Evolutionary conservation across 2,888 invertebrate genomes (phyloP).

Genomic region (Brachynemurus nebulosus): DNA sequence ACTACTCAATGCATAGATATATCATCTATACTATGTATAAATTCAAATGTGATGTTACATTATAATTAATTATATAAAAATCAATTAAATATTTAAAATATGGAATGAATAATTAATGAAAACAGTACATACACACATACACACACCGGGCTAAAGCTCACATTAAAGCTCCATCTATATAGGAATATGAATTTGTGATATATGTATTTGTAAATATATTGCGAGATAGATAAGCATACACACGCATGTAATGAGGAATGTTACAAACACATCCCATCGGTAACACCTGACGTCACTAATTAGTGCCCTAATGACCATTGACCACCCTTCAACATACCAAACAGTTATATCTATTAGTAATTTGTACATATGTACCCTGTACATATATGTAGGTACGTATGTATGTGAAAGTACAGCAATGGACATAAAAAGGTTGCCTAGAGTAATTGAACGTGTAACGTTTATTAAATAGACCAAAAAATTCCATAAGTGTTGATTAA

Average conservation of each 20-base stretch:
- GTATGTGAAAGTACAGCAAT: too few species aligned
- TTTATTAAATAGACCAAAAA: too few species aligned
- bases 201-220: not conserved
- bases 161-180: too few species aligned
- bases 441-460: too few species aligned
- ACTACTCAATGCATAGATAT: too few species aligned
- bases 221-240: not conserved
- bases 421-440: too few species aligned
- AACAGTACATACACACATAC: not conserved
- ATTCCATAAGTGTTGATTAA: too few species aligned
- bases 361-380: not conserved
- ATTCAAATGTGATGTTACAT: not conserved
- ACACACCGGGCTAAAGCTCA: not conserved
- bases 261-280: constrained; percentile 11
- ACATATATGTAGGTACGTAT: not conserved
- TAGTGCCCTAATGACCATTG: constrained; percentile 32
- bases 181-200: too few species aligned
- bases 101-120: not conserved
- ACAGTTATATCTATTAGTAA: not conserved
- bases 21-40: not conserved
- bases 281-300: constrained; percentile 34
- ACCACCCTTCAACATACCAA: too few species aligned
- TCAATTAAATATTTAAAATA: constrained; percentile 1
- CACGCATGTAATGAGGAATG: constrained; percentile 1
- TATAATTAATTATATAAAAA: not conserved